Evolutionary conservation across 2,888 invertebrate species (phyloP).

Genomic region (Mycalesis mineus): DNA sequence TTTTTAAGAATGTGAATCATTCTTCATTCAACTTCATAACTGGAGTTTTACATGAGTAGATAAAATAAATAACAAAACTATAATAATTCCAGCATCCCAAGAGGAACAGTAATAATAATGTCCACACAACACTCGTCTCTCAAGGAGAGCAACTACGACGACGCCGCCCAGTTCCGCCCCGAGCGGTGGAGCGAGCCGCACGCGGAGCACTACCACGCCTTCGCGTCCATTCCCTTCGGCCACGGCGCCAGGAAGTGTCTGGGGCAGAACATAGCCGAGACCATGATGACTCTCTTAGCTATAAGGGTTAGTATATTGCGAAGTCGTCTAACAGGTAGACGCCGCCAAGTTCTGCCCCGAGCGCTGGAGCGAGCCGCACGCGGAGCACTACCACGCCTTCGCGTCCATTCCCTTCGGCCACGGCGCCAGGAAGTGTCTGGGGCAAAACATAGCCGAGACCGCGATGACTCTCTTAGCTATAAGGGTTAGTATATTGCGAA

Average conservation of each 20-base stretch:
- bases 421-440: conserved; percentile 54
- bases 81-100: conserved; percentile 54
- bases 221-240: conserved; percentile 82
- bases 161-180: conserved; percentile 79
- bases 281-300: conserved; percentile 76
- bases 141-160: conserved; percentile 82
- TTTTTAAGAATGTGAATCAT: no score
- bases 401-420: conserved; percentile 82
- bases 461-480: no score
- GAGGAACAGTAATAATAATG: conserved; percentile 81
- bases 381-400: conserved; percentile 68
- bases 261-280: conserved; percentile 80
- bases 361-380: conserved; percentile 75
- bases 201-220: conserved; percentile 63
- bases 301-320: conserved; percentile 75
- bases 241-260: conserved; percentile 80
- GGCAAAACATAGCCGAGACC: no score
- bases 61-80: no score
- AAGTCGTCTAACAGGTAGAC: no score
- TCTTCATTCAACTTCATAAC: no score
- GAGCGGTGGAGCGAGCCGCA: conserved; percentile 79
- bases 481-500: conserved; percentile 29
- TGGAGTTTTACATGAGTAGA: no score
- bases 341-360: conserved; percentile 80
- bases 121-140: conserved; percentile 80